These are phyloP conservation scores for Pantala flavescens DNA, from an alignment of 1,140 invertebrate genomes.

Conservation along the genomic window DNA sequence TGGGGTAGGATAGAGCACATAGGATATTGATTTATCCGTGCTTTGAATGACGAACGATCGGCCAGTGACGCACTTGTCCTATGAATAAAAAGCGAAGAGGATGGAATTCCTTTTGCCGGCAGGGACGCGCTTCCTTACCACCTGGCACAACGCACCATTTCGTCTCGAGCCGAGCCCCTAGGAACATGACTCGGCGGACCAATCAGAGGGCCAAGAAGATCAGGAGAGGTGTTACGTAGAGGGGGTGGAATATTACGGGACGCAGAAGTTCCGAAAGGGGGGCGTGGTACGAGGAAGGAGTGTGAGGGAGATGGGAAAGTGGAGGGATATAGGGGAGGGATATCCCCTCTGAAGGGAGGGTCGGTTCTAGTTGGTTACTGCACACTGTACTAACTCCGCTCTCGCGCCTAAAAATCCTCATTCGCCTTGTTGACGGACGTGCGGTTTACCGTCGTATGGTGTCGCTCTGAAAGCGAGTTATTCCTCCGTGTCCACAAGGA, in stretches of 20 bases:
- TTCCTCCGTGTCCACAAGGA: too few relatives aligned
- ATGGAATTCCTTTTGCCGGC: too few relatives aligned
- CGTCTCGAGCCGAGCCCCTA: not conserved
- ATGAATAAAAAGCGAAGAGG: too few relatives aligned
- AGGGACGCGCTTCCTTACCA: not conserved
- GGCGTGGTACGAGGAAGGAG: not conserved
- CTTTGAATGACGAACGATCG: too few relatives aligned
- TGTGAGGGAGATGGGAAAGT: too few relatives aligned
- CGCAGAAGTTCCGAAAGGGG: not conserved
- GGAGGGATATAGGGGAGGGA: not conserved
- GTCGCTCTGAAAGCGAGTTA: too few relatives aligned
- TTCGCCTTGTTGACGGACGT: not conserved
- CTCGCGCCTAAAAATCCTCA: not conserved
- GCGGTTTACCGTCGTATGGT: too few relatives aligned
- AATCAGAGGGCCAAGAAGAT: not conserved
- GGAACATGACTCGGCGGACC: not conserved
- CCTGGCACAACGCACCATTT: not conserved
- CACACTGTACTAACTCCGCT: not conserved
- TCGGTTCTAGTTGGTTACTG: not conserved
- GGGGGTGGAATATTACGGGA: not conserved
- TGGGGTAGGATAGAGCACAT: too few relatives aligned
- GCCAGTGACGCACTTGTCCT: too few relatives aligned
- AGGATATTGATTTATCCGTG: too few relatives aligned
- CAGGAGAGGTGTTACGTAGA: not conserved
- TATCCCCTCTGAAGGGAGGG: not conserved